Base-by-base conservation (phyloP, 1,140 invertebrate genomes). In the Heliothis subflexa region DNA sequence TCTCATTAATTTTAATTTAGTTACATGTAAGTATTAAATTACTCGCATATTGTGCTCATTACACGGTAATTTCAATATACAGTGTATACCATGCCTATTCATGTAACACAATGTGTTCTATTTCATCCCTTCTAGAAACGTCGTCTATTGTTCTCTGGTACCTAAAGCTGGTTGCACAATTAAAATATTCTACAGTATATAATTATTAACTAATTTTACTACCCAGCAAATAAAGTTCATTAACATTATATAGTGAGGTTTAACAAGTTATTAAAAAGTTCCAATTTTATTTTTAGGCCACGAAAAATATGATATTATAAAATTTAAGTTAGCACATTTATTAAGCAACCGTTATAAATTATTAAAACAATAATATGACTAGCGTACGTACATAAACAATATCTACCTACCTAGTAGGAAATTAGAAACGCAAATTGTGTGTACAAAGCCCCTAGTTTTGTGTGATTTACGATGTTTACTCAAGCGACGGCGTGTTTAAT, bases 381-480 rank as follows among this genome's bases (percentile, higher is more conserved):
- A 55, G 9, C 40, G 52, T 18, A 18, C 5, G 64, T 62, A 64
- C 18, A 52, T 76, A 73, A 73, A 76, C 71, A 47, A 49, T 61
- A 61, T 49, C 55, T 75, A 75, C 59, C 45, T 71, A 77, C 74
- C 59, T 81, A 74, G 61, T 62, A 80, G 81, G 83, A 82, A 86
- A 86, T 85, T 85, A 86, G 83, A 85, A 85, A 83, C 80, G 85
- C 83, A 86, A 86, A 86, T 86, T 85, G 78, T 83, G 78, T 85
- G 72, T 81, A 79, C 84, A 79, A 77, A 85, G 78, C 78, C 78
- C 79, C 79, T 83, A 86, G 81, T 86, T 86, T 82, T 83, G 85
- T 86, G 77, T 85, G 85, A 86, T 86, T 86, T 86, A 86, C 82
- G 81, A 82, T 85, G 85, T 85, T 86, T 85, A 68, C 79, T 80